Evolutionary conservation across 2,888 invertebrate species (phyloP).

Genomic region (Drosophila prostipennis): DNA sequence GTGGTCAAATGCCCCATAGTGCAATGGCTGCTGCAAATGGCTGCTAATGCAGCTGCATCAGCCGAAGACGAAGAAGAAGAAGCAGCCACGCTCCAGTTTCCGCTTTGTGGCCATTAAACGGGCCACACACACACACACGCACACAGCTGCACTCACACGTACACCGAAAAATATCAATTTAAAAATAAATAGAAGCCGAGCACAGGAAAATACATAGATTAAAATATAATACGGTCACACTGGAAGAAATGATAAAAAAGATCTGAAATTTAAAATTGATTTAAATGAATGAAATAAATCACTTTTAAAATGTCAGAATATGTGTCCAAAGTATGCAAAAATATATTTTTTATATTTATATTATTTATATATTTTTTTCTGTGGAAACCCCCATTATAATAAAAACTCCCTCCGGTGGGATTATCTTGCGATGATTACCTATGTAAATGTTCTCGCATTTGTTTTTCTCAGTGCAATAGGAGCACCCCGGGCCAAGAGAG

Average conservation of each 20-base stretch:
- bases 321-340: no score
- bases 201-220: background rate
- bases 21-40: constrained; percentile 74
- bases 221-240: background rate
- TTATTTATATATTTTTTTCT: no score
- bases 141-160: background rate
- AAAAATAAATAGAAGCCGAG: background rate
- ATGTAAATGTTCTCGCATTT: no score
- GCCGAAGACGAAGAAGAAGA: constrained; percentile 13
- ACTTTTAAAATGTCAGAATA: no score
- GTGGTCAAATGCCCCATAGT: no score
- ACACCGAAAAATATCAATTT: constrained; percentile 4
- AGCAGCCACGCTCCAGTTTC: constrained; percentile 72
- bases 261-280: no score
- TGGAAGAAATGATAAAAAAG: background rate
- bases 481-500: constrained; percentile 25
- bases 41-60: constrained; percentile 70
- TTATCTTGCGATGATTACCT: no score
- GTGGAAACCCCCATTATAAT: no score
- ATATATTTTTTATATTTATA: no score
- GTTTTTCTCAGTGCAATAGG: constrained; percentile 25
- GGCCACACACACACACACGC: constrained; percentile 43
- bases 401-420: no score
- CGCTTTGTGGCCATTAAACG: constrained; percentile 76
- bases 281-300: no score